A percentile compares a stretch with the other conserved stretches of the same genome.
Evolutionary conservation across 2,888 invertebrate genomes (phyloP).

Genomic region (Mythimna loreyi): DNA sequence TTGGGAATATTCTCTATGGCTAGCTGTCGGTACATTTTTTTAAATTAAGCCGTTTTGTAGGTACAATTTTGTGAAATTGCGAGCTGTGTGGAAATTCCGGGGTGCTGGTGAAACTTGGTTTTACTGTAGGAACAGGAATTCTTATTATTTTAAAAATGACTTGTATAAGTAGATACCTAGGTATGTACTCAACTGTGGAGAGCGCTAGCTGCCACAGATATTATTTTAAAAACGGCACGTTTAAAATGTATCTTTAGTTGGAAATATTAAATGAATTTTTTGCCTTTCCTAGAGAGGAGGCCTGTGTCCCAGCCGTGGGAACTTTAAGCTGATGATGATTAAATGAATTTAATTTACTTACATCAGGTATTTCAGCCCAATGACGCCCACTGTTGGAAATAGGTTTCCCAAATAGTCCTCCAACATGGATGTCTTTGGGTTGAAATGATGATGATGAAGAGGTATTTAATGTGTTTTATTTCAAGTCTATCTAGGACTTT

Average conservation of each 20-base stretch:
- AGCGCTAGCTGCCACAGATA: neutral
- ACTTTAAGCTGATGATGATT: no score
- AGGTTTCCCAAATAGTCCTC: no score
- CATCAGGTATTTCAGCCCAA: no score
- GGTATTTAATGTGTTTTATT: no score
- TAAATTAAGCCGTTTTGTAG: conserved; percentile 41
- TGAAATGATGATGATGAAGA: no score
- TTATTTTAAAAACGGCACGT: neutral
- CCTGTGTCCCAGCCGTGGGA: no score
- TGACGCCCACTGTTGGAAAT: no score
- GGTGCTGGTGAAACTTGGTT: conserved; percentile 14
- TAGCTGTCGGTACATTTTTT: conserved; percentile 35
- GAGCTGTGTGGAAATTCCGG: conserved; percentile 22
- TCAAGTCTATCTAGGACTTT: no score
- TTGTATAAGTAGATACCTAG: neutral
- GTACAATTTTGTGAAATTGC: conserved; percentile 40
- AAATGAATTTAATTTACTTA: no score
- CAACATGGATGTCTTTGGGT: no score
- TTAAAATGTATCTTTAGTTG: neutral
- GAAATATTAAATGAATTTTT: no score
- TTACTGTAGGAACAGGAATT: conserved; percentile 5
- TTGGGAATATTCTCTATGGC: conserved; percentile 22
- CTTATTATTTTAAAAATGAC: conserved; percentile 7
- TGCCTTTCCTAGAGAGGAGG: no score
- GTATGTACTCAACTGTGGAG: neutral